Evolutionary conservation across 2,888 invertebrate genomes (phyloP), one percentile per base, ranked within the genome.

Genomic region (Drosophila paramelanica): DNA sequence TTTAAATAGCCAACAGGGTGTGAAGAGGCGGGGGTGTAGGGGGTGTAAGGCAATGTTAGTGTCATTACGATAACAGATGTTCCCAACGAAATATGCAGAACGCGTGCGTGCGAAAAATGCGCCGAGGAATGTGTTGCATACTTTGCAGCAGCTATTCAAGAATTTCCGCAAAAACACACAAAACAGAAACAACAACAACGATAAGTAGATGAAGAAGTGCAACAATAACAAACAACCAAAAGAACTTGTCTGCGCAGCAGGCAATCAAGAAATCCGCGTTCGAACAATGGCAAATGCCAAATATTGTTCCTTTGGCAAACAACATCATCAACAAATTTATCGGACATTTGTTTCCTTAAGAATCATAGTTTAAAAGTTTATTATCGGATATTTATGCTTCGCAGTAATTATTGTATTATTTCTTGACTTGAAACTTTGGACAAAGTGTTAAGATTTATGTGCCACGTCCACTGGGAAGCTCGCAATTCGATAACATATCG

Each of bases 71-170:
- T 51, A 65, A 47, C 49, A 65, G 47, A 57, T 66, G 61, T 73
- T 56, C 56, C 77, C 59, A 31, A 43, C 38, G 66, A 61, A 67
- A 61, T 66, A 69, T 67, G 72, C 56, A 66, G 55, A 73, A 61
- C 46, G 57, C 45, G 61, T 66, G 75, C 64, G 58, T 57, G 33
- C 45, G 41, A 67, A 46, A 51, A 36, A 60, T 52, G 64, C 27
- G 57, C n/a, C 11, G 11, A 42, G 61, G 69, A 89, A 89, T 84
- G 73, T 73, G 70, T 84, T 88, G 89, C 89, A 89, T 84, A 84
- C 85, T 88, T 87, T 61, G 47, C 58, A 71, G 83, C 56, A 69
- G 55, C 41, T 10, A 25, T 25, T 25, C 11, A 36, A 23, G 55
- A 55, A 45, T 55, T 43, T 2, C 23, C 61, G 45, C 50, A 60